phyloP scores from a whole-genome alignment of 2,113 vertebrate species.

The Laticauda laticaudata region DNA sequence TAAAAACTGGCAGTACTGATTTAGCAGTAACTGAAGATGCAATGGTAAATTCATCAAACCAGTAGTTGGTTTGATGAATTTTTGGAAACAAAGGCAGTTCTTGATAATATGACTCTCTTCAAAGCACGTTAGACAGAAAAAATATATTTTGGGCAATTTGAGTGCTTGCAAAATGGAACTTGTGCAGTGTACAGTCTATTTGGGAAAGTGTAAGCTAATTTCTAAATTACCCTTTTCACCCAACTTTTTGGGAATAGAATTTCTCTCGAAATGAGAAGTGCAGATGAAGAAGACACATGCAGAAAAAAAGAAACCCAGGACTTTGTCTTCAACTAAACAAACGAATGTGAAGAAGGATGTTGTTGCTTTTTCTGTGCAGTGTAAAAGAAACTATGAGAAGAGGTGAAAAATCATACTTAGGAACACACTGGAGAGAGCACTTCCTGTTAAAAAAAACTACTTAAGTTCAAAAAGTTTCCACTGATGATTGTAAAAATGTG shows the following conservation, averaged over 20 bases:
- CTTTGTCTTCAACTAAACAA: background rate
- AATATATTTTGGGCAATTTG: background rate
- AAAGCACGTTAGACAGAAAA: background rate
- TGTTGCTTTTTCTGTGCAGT: background rate
- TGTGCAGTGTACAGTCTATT: background rate
- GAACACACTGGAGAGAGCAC: background rate
- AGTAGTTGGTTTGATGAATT: background rate
- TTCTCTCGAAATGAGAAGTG: background rate
- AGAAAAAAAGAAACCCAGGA: background rate
- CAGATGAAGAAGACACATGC: background rate
- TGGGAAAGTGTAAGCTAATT: background rate
- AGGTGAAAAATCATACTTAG: background rate
- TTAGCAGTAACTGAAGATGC: background rate
- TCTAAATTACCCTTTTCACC: background rate
- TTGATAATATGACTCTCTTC: background rate
- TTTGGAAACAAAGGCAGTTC: background rate
- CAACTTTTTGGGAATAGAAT: background rate
- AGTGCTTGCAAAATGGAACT: background rate
- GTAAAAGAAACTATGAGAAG: background rate
- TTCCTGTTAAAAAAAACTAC: background rate
- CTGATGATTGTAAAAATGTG: background rate
- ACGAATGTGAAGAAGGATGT: background rate
- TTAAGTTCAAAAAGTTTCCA: background rate
- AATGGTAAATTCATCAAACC: background rate
- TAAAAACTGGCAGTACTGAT: background rate